Evolutionary conservation across 2,113 vertebrate species (phyloP), one percentile per base, ranked within the genome.

Genomic region (Nibea albiflora): DNA sequence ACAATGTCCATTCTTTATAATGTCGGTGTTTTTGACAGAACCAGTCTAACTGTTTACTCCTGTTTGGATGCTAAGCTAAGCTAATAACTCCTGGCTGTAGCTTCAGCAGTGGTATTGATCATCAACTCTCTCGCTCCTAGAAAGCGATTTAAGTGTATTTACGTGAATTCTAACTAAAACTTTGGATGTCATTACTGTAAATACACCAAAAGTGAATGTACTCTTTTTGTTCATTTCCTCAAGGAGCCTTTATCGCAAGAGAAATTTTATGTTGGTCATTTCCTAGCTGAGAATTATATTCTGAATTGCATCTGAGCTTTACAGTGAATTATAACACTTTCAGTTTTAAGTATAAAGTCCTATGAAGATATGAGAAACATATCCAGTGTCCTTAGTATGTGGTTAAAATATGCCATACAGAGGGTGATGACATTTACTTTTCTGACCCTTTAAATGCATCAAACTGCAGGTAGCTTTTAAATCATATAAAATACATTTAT

Each of bases 401-500:
- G 19, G 2, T 47, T 47, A 72, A 50, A 35, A 35, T 20, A 47
- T 60, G 4, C 7, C 42, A 28, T 3, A 12, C 47, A 60, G 26
- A n/a, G 16, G 46, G 5, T 1, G 15, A 10, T 47, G 3, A 17
- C 15, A 20, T 26, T 31, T 11, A 20, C 5, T 70, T 54, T 69
- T 42, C 24, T 56, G 26, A 14, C 44, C 44, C 44, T 46, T 46
- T 46, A 14, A 44, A 44, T 42, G 20, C 4, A 24, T 31, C 10
- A 35, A 74, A 42, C 50, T 65, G 52, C 42, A 35, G 8, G 14
- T 46, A 24, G 39, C 24, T 35, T 66, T 66, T 2, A 49, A 46
- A 76, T 76, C 16, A 56, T n/a, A 47, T 72, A 56, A 19, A 76
- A 57, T 49, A 60, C 3, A 52, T 20, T 15, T 78, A 58, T 26